Evolutionary conservation across 2,888 invertebrate genomes (phyloP).

Genomic region (Acanthoscelides obtectus): DNA sequence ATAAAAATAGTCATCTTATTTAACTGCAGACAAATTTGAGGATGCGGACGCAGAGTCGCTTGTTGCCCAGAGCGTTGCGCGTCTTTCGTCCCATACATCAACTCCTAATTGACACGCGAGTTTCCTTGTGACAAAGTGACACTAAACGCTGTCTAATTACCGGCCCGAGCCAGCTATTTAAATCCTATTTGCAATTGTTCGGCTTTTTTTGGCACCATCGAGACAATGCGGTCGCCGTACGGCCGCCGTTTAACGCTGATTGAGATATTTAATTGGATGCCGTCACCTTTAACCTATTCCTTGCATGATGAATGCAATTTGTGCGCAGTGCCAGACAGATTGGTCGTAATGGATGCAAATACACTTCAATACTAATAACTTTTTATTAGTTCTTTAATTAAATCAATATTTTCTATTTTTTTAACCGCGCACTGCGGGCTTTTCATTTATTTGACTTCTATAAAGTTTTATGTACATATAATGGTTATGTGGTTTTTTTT

Average conservation of each 20-base stretch:
- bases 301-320: neutral
- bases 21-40: constrained; percentile 2
- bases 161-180: constrained; percentile 37
- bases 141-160: constrained; percentile 50
- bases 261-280: constrained; percentile 17
- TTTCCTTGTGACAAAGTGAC: constrained; percentile 48
- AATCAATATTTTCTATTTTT: too few species aligned
- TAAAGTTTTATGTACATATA: too few species aligned
- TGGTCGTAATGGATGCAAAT: neutral
- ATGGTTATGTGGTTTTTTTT: too few species aligned
- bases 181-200: constrained; percentile 41
- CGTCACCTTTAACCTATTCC: neutral
- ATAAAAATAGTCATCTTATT: neutral
- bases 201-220: constrained; percentile 14
- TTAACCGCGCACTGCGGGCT: too few species aligned
- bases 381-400: too few species aligned
- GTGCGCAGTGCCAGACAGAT: neutral
- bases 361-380: neutral
- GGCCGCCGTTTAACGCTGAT: constrained; percentile 18
- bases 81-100: constrained; percentile 45
- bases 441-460: too few species aligned
- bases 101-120: constrained; percentile 48
- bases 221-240: constrained; percentile 9
- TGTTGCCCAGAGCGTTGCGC: constrained; percentile 16
- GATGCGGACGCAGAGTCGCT: neutral